phyloP scores from a whole-genome alignment of 2,113 vertebrate genomes.

The Odobenus rosmarus region DNA sequence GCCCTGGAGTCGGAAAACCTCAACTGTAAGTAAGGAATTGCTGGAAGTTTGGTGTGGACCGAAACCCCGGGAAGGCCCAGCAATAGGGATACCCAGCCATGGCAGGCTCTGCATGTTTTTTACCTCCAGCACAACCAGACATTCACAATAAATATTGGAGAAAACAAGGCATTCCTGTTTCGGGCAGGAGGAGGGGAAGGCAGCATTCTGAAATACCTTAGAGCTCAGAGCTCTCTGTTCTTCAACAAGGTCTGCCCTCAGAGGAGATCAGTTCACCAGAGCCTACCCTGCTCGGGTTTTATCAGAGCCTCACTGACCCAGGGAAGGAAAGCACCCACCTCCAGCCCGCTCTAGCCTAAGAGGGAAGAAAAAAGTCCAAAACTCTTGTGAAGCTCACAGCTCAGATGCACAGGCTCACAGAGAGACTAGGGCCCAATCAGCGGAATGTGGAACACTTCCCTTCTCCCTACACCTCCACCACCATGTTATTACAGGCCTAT shows the following conservation, averaged over 20 bases:
- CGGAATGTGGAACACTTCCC: rapidly evolving
- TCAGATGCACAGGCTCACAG: no score
- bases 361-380: not conserved
- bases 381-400: not conserved
- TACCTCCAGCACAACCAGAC: not conserved
- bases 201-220: not conserved
- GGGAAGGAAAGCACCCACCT: not conserved
- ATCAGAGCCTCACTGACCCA: not conserved
- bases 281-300: not conserved
- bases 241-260: not conserved
- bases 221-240: not conserved
- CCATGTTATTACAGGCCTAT: not conserved
- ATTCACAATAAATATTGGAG: not conserved
- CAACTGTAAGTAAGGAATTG: not conserved
- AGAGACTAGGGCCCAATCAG: no score
- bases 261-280: no score
- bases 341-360: no score
- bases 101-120: not conserved
- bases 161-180: not conserved
- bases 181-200: not conserved
- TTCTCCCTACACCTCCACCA: not conserved
- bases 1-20: not conserved
- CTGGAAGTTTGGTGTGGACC: not conserved
- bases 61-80: not conserved
- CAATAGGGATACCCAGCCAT: not conserved